phyloP scores from a whole-genome alignment of 2,888 invertebrate species.

The Choreutis nemorana region DNA sequence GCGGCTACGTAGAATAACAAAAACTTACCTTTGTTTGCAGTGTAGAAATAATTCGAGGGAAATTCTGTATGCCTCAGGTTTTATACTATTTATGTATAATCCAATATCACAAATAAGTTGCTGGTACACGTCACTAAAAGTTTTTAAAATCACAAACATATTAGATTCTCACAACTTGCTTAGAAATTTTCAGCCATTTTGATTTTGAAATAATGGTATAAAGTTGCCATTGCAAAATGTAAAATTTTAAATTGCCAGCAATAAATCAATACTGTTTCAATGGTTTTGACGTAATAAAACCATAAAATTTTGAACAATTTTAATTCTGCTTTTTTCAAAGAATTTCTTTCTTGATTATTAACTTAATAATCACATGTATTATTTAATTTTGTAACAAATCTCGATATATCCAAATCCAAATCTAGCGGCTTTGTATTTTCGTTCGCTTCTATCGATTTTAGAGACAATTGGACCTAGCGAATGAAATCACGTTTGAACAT shows the following conservation, averaged over 20 bases:
- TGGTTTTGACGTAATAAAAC: constrained; percentile 1
- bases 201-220: constrained; percentile 24
- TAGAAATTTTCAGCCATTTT: constrained; percentile 45
- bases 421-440: too few species aligned
- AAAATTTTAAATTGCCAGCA: too few species aligned
- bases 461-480: too few species aligned
- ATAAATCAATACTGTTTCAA: background rate
- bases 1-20: constrained; percentile 35
- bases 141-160: constrained; percentile 26
- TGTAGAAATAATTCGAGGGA: constrained; percentile 1
- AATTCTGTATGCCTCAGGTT: too few species aligned
- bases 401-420: too few species aligned
- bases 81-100: constrained; percentile 12
- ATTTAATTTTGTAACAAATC: too few species aligned
- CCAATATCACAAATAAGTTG: constrained; percentile 30
- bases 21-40: constrained; percentile 33
- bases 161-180: constrained; percentile 23
- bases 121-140: constrained; percentile 51
- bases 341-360: too few species aligned
- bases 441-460: too few species aligned
- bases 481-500: too few species aligned
- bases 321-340: background rate
- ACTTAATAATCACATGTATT: too few species aligned
- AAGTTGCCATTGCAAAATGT: constrained; percentile 19
- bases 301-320: background rate